Conservation (phyloP, 2,113 vertebrate genomes). For the Natator depressus region DNA sequence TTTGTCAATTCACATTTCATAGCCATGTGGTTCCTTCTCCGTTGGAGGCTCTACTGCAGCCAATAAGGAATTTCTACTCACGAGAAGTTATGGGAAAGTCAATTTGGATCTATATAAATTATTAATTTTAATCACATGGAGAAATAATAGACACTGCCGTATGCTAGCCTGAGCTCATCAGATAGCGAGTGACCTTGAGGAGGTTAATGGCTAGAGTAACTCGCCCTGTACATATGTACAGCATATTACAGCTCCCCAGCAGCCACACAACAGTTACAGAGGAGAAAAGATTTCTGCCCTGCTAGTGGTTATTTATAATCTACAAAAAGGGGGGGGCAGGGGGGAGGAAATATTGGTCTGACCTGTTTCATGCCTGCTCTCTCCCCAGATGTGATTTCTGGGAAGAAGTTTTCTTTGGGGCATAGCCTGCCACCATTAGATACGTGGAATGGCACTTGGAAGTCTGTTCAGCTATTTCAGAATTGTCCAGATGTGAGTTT, state of each 20-base stretch:
- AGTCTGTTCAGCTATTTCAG: not conserved
- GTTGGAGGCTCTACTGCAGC: accelerated
- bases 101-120: not conserved
- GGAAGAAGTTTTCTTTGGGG: not conserved
- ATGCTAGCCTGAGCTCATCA: not conserved
- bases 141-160: not conserved
- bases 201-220: not conserved
- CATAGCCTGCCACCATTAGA: not conserved
- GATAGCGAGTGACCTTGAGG: not conserved
- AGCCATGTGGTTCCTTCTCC: not conserved
- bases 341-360: not conserved
- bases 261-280: not conserved
- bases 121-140: conserved; percentile 50
- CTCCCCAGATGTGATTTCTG: not conserved
- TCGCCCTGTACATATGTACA: not conserved
- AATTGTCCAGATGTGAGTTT: not conserved
- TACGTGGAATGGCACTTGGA: not conserved
- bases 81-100: not conserved
- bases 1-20: not conserved
- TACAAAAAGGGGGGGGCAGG: not conserved
- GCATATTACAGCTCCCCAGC: not conserved
- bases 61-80: not conserved
- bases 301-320: not conserved
- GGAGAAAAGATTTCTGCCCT: not conserved
- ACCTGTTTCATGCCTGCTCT: not conserved